Evolutionary conservation across 2,888 invertebrate genomes (phyloP).

Genomic region (Notodonta ziczac): DNA sequence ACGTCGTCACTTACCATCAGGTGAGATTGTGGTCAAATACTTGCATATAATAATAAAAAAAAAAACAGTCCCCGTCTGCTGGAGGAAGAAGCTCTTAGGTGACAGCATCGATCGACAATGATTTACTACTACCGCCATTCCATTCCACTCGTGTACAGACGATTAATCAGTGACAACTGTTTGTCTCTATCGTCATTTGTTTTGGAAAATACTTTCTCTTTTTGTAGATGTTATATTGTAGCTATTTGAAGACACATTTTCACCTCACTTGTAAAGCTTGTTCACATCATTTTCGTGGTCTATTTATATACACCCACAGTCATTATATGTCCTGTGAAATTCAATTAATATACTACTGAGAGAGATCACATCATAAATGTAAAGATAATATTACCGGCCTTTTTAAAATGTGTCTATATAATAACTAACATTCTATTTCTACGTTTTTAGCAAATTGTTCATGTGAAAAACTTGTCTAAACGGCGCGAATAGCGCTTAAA

Average conservation of each 20-base stretch:
- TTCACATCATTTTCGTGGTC: too few species aligned
- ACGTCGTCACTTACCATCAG: too few species aligned
- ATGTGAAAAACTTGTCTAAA: slow-evolving; percentile 27
- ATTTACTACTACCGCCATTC: slow-evolving; percentile 57
- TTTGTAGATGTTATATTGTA: slow-evolving; percentile 5
- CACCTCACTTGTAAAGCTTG: background rate
- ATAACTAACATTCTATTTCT: background rate
- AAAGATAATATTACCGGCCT: too few species aligned
- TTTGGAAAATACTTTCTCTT: slow-evolving; percentile 27
- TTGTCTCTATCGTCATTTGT: slow-evolving; percentile 50
- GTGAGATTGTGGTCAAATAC: too few species aligned
- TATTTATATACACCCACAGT: too few species aligned
- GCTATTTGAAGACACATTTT: slow-evolving; percentile 23
- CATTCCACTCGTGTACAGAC: slow-evolving; percentile 36
- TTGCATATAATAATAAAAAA: too few species aligned
- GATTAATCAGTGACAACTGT: slow-evolving; percentile 62
- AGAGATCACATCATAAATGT: too few species aligned
- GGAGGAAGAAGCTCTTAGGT: slow-evolving; percentile 20
- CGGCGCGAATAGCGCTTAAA: slow-evolving; percentile 34
- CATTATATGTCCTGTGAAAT: too few species aligned
- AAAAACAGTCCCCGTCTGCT: slow-evolving; percentile 7
- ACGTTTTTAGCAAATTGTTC: slow-evolving; percentile 15
- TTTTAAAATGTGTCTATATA: background rate
- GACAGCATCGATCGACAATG: slow-evolving; percentile 47
- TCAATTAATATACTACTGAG: too few species aligned